Percentiles rank a stretch among this genome's conserved stretches.
These are phyloP conservation scores for Trisateles emortualis DNA, from an alignment of 2,888 invertebrate species.

Conservation along the genomic window DNA sequence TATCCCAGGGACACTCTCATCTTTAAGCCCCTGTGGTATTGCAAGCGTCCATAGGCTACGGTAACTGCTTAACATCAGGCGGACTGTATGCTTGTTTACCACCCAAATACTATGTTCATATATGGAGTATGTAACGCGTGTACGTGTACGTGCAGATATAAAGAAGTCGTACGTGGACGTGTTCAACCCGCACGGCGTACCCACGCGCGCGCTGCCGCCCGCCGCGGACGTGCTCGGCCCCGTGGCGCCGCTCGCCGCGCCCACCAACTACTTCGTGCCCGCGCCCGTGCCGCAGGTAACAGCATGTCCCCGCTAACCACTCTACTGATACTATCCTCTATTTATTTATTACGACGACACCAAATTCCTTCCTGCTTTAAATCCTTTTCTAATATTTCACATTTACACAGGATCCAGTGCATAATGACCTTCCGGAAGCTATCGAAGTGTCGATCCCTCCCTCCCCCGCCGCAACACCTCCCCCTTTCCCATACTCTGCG, in stretches of 20 bases:
- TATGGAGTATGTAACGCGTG: not conserved
- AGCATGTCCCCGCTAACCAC: too few relatives aligned
- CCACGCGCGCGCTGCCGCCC: slow-evolving; percentile 69
- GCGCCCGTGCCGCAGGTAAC: slow-evolving; percentile 38
- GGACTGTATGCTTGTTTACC: too few relatives aligned
- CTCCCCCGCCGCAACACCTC: slow-evolving; percentile 39
- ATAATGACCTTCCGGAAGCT: slow-evolving; percentile 19
- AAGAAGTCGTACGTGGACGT: slow-evolving; percentile 96
- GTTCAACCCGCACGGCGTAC: slow-evolving; percentile 90
- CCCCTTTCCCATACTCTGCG: slow-evolving; percentile 12
- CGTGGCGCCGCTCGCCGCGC: slow-evolving; percentile 71
- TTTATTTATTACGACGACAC: too few relatives aligned
- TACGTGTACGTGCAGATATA: slow-evolving; percentile 84
- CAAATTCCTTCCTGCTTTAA: too few relatives aligned
- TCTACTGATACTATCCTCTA: too few relatives aligned
- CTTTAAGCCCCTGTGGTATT: too few relatives aligned
- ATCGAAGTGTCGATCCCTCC: slow-evolving; percentile 50
- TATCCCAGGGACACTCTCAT: too few relatives aligned
- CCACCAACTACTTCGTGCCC: slow-evolving; percentile 57
- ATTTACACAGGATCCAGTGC: slow-evolving; percentile 1
- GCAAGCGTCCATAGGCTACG: too few relatives aligned
- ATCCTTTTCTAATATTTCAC: not conserved
- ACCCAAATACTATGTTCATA: too few relatives aligned
- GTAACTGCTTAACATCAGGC: too few relatives aligned
- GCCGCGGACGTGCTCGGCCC: slow-evolving; percentile 67